A percentile compares a stretch with the other conserved stretches of the same genome.
phyloP scores from a whole-genome alignment of 2,888 invertebrate species.

The Drosophila tanythrix region DNA sequence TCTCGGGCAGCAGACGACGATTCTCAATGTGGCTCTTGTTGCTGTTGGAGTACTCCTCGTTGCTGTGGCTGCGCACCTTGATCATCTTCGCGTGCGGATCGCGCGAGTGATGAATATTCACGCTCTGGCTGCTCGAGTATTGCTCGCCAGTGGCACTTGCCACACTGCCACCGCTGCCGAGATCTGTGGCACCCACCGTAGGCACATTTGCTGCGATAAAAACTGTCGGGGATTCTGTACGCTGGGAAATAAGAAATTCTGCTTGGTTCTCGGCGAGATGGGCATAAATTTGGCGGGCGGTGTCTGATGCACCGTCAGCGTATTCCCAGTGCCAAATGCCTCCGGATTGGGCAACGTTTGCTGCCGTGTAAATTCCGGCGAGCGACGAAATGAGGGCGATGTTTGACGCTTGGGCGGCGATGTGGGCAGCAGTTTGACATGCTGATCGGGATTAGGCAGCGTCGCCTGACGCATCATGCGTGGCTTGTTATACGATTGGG shows the following conservation, averaged over 20 bases:
- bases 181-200: conserved; percentile 77
- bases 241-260: conserved; percentile 84
- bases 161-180: conserved; percentile 70
- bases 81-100: conserved; percentile 84
- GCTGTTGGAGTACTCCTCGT: conserved; percentile 84
- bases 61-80: conserved; percentile 84
- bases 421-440: conserved; percentile 83
- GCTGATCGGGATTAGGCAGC: conserved; percentile 84
- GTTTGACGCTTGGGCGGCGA: conserved; percentile 84
- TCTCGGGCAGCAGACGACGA: conserved; percentile 83
- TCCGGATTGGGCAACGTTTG: conserved; percentile 84
- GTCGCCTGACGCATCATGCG: conserved; percentile 84
- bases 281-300: conserved; percentile 83
- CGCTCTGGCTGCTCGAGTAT: conserved; percentile 84
- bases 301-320: conserved; percentile 80
- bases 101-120: conserved; percentile 81
- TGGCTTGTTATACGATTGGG: conserved; percentile 66
- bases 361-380: conserved; percentile 84
- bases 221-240: conserved; percentile 83
- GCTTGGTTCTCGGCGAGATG: conserved; percentile 84
- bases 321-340: conserved; percentile 80
- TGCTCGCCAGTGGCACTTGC: conserved; percentile 73
- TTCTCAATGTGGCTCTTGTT: conserved; percentile 76
- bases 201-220: conserved; percentile 84
- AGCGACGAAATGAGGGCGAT: conserved; percentile 84